Conservation (phyloP, 2,888 invertebrate species). For the Philopedon plagiatum region DNA sequence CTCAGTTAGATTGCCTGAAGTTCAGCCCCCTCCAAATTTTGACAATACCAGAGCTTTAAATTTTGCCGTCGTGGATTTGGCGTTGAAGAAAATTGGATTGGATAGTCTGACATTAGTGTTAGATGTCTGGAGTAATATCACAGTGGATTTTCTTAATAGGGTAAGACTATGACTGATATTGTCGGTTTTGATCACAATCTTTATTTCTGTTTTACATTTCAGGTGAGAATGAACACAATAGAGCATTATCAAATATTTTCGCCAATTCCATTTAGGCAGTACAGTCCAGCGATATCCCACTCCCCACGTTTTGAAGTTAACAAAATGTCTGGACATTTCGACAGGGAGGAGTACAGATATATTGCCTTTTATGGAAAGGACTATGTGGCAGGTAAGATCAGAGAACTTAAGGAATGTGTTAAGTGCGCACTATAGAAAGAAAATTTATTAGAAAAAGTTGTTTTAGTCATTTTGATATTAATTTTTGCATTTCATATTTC, state of each 20-base stretch:
- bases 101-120: conserved; percentile 82
- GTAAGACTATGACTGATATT: conserved; percentile 68
- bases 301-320: conserved; percentile 75
- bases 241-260: conserved; percentile 89
- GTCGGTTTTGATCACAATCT: not conserved
- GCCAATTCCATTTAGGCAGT: conserved; percentile 93
- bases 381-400: conserved; percentile 79
- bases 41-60: conserved; percentile 65
- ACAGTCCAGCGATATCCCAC: conserved; percentile 77
- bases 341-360: conserved; percentile 79
- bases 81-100: conserved; percentile 78
- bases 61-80: conserved; percentile 78
- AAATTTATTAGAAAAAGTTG: too few species aligned
- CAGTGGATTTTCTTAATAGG: conserved; percentile 90
- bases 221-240: conserved; percentile 97
- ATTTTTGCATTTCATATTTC: too few species aligned
- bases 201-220: conserved; percentile 53
- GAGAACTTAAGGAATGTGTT: too few species aligned
- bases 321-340: conserved; percentile 85
- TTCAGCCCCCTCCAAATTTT: conserved; percentile 50
- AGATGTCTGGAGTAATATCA: conserved; percentile 79
- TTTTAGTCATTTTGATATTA: too few species aligned
- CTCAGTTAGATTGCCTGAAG: conserved; percentile 74
- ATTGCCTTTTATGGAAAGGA: conserved; percentile 89
- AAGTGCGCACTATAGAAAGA: too few species aligned